Evolutionary conservation across 92 coral and sea anemone genomes (phyloP), one percentile per base, ranked within the genome.

Genomic region (Phenganax subtilis): DNA sequence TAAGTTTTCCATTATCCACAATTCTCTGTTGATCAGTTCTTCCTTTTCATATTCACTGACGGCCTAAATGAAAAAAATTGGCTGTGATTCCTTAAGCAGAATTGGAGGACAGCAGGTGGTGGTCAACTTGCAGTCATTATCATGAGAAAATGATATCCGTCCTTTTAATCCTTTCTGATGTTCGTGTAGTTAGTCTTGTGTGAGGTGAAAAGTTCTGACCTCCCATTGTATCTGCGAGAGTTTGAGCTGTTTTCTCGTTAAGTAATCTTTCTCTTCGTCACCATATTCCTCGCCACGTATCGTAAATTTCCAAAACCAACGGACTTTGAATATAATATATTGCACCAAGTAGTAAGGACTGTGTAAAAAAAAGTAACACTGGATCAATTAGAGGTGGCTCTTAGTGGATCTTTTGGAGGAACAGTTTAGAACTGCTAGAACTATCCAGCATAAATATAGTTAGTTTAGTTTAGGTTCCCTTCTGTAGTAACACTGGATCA

Each of bases 271-370:
- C 69, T 94, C 98, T 64, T 92, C 91, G 0, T 84, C 88, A 3
- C 96, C 97, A 82, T 94, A 94, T 63, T 94, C 98, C 65, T 92
- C 89, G 30, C 92, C 67, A 81, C 55, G 72, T 81, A 94, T 90
- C 63, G 80, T 72, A 71, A 91, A 94, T 71, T 94, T 94, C 98
- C 97, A 94, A 86, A 87, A 88, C 98, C 98, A 94, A 8, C 96
- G 94, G 52, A 84, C 72, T 53, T 85, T 62, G 92, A 96, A 94
- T 28, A 84, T 88, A 57, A 92, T 85, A 81, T 92, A 94, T 76
- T 85, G 75, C 10, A 89, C 82, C 53, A 94, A 69, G 30, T 89
- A 89, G 30, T 94, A 94, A 0, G 98, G 98, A 44, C 98, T 93
- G 81, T 12, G 78, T 70, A 6, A 31, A 60, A 2, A 16, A 14